Evolutionary conservation across 2,888 invertebrate species (phyloP), one percentile per base, ranked within the genome.

Genomic region (Acanthosoma haemorrhoidale): DNA sequence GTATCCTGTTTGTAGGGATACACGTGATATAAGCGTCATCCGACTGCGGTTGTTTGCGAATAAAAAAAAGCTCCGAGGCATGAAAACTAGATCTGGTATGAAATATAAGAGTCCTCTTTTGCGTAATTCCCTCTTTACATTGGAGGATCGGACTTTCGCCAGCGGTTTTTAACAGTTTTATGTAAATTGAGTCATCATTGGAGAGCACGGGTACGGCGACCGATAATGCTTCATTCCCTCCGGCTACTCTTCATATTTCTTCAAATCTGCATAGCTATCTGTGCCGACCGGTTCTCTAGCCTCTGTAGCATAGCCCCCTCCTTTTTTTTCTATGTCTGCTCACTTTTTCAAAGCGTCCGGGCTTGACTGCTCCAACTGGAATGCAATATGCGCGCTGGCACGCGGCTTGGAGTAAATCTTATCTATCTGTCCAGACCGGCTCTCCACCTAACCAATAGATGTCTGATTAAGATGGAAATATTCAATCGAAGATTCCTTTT

Each of bases 171-270:
- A 51, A 51, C 25, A 51, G 51, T 25, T 25, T 51, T 51, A 51
- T 51, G 51, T 51, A 51, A 51, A 51, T 51, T 51, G 51, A 51
- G 51, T 51, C 29, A 51, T 51, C 16, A 25, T 51, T 51, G n/a
- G 25, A 51, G n/a, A n/a, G n/a, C 25, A 13, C 2, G 43, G n/a
- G 51, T n/a, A 51, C 21, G n/a, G n/a, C n/a, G n/a, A n/a, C n/a
- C n/a, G n/a, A 51, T 51, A 51, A 51, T 51, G 51, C 51, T 25
- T 25, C 51, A 25, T 25, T 25, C 25, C 51, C 25, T n/a, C n/a
- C n/a, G n/a, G n/a, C n/a, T n/a, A n/a, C n/a, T n/a, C n/a, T 51
- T 25, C 25, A n/a, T n/a, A 6, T 25, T 51, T 25, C 25, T 25
- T 51, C 51, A 21, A 51, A 51, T 51, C 51, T 51, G 25, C 51